Base-by-base conservation (phyloP, 2,888 invertebrate genomes). In the Ecliptopera silaceata region DNA sequence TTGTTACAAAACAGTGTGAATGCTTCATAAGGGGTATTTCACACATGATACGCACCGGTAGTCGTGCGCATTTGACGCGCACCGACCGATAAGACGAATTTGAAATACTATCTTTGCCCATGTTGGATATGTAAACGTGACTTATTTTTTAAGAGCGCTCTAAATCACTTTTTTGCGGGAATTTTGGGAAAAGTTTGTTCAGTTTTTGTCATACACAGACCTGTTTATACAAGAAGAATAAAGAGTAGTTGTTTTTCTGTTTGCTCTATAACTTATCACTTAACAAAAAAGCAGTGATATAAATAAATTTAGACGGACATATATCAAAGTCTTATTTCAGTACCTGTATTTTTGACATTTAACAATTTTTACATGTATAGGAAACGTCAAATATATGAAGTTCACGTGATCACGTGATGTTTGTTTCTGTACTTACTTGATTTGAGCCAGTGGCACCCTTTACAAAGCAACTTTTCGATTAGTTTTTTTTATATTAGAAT, bases 41-140 rank as follows among this genome's bases (percentile, higher is more conserved):
- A 75, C 74, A 77, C 74, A 70, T 72, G 77, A 71, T 71, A 77
- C 74, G 75, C 71, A 71, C 56, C 54, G 58, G 54, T 60, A 59
- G 47, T 58, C 70, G 67, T 69, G 71, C 71, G 64, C 56, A 53
- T 54, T 64, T 65, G 67, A 71, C 70, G 66, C 70, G 62, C 62
- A 63, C 65, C 66, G 54, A 60, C 56, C 64, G 64, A 63, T 64
- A 66, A 66, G 57, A 64, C 60, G 62, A 64, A 71, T 74, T 64
- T 70, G 64, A 66, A 70, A 68, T 69, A 71, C 64, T 65, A 61
- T 65, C 61, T 66, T 46, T 47, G 50, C 57, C 55, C 55, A 61
- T 55, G 61, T 61, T 63, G 58, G 63, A 59, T 66, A 66, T 64
- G 66, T 63, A 66, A 63, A 66, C 66, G 66, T 66, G 66, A 66